Evolutionary conservation across 1,140 invertebrate genomes (phyloP), one percentile per base, ranked within the genome.

Genomic region (Acyrthosiphon pisum): DNA sequence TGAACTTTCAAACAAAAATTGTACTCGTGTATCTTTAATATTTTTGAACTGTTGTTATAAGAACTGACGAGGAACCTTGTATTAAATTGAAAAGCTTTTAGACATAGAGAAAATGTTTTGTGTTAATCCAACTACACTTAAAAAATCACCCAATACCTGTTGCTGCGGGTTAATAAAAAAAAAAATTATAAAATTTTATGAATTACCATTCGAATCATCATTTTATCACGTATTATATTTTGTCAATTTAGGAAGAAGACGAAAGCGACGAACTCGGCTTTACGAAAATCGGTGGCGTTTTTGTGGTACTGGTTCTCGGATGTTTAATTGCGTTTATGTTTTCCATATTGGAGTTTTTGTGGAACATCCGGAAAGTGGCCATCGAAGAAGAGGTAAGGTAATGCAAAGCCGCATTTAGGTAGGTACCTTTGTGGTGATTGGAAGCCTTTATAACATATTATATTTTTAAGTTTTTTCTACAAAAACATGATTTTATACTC

Each of bases 221-320:
- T 41, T 41, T 41, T 41, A n/a, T n/a, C n/a, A n/a, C n/a, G n/a
- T n/a, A n/a, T n/a, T n/a, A 4, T 41, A 3, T 3, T 94, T 97
- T 98, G 94, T 97, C 97, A 76, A 97, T 76, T 20, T 97, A 97
- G 97, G 44, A 97, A 97, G 94, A 98, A 84, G 44, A 97, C 93
- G 97, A 97, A 6, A 97, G 97, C 50, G 98, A 98, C 95, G 97
- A 98, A 95, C 95, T 98, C 91, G 98, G 98, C 22, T 95, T 99
- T 94, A 98, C 98, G 22, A 99, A 99, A 95, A 98, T 99, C 76
- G 98, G 98, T 90, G 98, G 99, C 9, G 98, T 99, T 7, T 99
- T 99, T 95, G 98, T 99, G 0, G 98, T 99, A 0, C 96, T 99
- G 35, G 97, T 99, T 96, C 97, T 97, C 50, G 98, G 98, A 11